Evolutionary conservation across 2,797 vertebrate genomes (phyloP).

Genomic region (Intellagama lesueurii): DNA sequence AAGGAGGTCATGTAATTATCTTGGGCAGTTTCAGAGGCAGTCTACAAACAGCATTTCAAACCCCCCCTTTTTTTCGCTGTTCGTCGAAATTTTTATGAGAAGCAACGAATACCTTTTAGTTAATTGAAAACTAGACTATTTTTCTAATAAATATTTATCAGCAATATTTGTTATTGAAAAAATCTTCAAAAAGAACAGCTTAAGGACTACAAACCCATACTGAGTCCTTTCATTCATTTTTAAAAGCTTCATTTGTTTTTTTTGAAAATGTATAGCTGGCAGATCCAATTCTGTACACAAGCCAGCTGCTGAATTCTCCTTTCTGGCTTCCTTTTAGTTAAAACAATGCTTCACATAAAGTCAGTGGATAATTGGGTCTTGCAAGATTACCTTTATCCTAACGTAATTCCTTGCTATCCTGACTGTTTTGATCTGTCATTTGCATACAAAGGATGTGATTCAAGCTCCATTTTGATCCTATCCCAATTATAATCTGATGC

Average conservation of each 20-base stretch:
- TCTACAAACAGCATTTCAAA: not conserved
- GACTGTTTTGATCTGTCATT: conserved; percentile 11
- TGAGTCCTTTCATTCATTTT: conserved; percentile 34
- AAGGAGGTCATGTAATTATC: conserved; percentile 8
- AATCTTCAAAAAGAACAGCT: conserved; percentile 2
- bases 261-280: conserved; percentile 31
- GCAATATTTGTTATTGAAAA: not conserved
- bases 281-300: conserved; percentile 9
- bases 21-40: not conserved
- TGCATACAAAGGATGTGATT: conserved; percentile 18
- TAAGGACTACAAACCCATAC: conserved; percentile 14
- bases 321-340: conserved; percentile 14
- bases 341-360: conserved; percentile 7
- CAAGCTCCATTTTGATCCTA: conserved; percentile 13
- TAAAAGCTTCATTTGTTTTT: conserved; percentile 28
- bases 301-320: not conserved
- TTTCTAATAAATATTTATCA: conserved; percentile 39
- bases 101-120: not conserved
- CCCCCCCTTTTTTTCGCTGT: not conserved
- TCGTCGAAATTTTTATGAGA: not conserved
- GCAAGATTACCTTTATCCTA: not conserved
- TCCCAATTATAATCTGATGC: conserved; percentile 14
- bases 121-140: conserved; percentile 15
- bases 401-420: conserved; percentile 16
- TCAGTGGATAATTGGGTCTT: not conserved